Evolutionary conservation across 1,140 invertebrate species (phyloP), one percentile per base, ranked within the genome.

Genomic region (Eumaeus atala): DNA sequence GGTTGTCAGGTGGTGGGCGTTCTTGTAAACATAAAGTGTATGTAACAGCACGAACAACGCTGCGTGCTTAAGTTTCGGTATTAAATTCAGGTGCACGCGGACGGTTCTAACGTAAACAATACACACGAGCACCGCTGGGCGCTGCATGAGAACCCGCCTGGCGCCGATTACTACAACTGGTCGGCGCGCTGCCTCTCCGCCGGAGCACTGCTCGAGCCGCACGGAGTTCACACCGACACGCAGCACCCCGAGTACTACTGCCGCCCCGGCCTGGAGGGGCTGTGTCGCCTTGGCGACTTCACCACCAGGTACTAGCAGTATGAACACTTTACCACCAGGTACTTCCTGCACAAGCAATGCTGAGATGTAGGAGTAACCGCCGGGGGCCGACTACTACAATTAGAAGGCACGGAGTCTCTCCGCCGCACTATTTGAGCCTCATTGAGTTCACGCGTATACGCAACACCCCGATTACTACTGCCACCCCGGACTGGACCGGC

Each of bases 111-210:
- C 59, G 85, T 93, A 36, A 96, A 96, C 73, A 93, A 93, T 74
- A 95, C 95, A 0, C 87, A 87, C 35, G 90, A 92, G 42, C 95
- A 97, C 79, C 90, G 92, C 72, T 94, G 90, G 91, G 91, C 91
- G 0, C 87, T 92, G 3, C 91, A 92, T 66, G 90, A 89, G 55
- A 72, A 78, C 38, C 75, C 91, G 0, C 91, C 91, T 0, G 83
- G 84, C 33, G 62, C 91, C 64, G 97, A 98, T 80, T 97, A 95
- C 74, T 97, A 96, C 72, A 95, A 96, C 74, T 97, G 96, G 95
- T 93, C 92, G 44, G 91, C 89, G 53, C 87, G 97, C 47, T 97
- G 96, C 79, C 77, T 95, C 2, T 96, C 94, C 64, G 90, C 95
- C 5, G 95, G 94, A n/a, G 69, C 76, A 4, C 88, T 94, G 54